phyloP scores from a whole-genome alignment of 2,113 vertebrate genomes.

The Mesitornis unicolor region DNA sequence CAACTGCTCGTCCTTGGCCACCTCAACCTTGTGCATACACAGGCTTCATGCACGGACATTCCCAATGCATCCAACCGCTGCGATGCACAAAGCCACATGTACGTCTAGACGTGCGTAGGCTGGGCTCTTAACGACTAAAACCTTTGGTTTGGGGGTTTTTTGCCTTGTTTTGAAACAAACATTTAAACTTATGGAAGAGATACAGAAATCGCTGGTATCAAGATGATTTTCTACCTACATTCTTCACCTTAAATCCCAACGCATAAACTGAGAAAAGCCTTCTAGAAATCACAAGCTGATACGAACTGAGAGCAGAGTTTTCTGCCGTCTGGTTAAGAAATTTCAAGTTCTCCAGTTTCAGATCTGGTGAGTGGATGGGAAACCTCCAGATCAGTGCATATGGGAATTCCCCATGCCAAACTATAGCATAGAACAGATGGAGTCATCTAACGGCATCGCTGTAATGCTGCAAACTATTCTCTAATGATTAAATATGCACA shows the following conservation, averaged over 20 bases:
- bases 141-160: fast-evolving
- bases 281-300: background rate
- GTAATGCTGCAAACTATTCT: slow-evolving; percentile 30
- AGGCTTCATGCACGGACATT: background rate
- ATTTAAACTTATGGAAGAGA: fast-evolving
- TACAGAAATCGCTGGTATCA: background rate
- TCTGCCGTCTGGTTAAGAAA: background rate
- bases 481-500: slow-evolving; percentile 58
- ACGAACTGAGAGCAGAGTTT: background rate
- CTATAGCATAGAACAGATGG: slow-evolving; percentile 48
- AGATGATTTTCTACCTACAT: fast-evolving
- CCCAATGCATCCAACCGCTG: fast-evolving
- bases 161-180: background rate
- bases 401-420: slow-evolving; percentile 40
- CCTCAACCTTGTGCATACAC: fast-evolving
- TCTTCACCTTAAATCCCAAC: background rate
- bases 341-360: background rate
- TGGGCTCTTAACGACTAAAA: fast-evolving
- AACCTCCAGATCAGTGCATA: slow-evolving; percentile 27
- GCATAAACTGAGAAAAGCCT: background rate
- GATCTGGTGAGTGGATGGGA: background rate
- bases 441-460: slow-evolving; percentile 39
- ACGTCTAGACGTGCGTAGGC: fast-evolving
- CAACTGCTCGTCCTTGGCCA: too few relatives aligned
- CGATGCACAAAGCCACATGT: background rate